phyloP scores from a whole-genome alignment of 2,888 invertebrate genomes.

The Meloe dianella region DNA sequence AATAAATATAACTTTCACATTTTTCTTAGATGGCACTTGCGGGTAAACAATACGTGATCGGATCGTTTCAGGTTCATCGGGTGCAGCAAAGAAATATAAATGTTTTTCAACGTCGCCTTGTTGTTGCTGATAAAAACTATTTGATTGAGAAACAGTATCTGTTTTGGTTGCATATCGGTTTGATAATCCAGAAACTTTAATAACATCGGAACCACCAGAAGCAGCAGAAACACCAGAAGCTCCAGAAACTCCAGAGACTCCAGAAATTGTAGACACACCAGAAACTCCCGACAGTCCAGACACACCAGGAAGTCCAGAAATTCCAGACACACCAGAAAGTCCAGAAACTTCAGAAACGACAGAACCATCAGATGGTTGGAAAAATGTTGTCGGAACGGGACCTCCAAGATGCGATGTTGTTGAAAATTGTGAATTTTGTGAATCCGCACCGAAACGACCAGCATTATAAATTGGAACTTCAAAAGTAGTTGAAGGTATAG shows the following conservation, averaged over 20 bases:
- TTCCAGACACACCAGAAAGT: not conserved
- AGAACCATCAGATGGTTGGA: not conserved
- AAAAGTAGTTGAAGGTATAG: conserved; percentile 13
- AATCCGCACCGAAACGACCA: not conserved
- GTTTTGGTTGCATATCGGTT: not conserved
- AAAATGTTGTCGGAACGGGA: not conserved
- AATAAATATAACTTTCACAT: conserved; percentile 61
- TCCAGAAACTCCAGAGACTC: not conserved
- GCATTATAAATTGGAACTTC: conserved; percentile 21
- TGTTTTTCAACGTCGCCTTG: conserved; percentile 46
- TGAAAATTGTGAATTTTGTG: not conserved
- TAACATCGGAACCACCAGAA: not conserved
- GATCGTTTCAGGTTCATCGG: conserved; percentile 48
- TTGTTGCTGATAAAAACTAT: not conserved
- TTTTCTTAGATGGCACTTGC: conserved; percentile 53
- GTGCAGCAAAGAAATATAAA: conserved; percentile 54
- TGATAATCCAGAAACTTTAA: not conserved
- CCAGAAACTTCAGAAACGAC: not conserved
- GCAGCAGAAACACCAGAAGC: not conserved
- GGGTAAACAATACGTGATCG: conserved; percentile 40
- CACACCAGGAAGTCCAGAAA: not conserved
- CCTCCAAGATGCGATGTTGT: not conserved
- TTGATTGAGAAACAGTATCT: not conserved
- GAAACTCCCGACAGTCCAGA: not conserved
- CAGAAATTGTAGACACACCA: not conserved